Evolutionary conservation across 2,113 vertebrate species (phyloP).

Genomic region (Bettongia penicillata): DNA sequence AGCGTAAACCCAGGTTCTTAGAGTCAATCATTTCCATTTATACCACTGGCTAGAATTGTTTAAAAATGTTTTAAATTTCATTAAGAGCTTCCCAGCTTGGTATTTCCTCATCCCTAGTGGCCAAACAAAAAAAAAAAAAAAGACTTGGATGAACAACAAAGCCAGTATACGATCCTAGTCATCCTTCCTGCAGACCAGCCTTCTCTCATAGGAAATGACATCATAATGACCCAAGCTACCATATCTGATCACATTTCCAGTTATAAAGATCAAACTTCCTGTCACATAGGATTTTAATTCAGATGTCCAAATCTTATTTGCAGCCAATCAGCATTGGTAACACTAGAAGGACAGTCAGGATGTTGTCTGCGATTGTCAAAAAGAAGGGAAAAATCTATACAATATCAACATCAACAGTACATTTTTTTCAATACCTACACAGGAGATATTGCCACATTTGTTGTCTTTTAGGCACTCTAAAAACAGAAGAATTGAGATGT

Average conservation of each 20-base stretch:
- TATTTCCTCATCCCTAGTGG: constrained; percentile 31
- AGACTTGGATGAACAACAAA: constrained; percentile 67
- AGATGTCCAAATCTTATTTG: neutral
- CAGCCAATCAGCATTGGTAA: neutral
- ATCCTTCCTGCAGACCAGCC: constrained; percentile 46
- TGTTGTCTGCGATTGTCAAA: neutral
- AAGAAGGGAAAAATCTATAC: neutral
- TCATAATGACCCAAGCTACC: neutral
- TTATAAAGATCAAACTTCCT: constrained; percentile 52
- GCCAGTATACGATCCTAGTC: neutral
- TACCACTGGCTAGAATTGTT: constrained; percentile 55
- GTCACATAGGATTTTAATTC: neutral
- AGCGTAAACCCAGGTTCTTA: neutral
- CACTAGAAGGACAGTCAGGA: neutral
- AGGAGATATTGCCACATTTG: neutral
- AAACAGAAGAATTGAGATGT: neutral
- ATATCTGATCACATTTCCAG: constrained; percentile 50
- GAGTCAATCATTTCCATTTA: constrained; percentile 57
- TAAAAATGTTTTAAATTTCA: constrained; percentile 53
- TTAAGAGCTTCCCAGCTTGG: constrained; percentile 42
- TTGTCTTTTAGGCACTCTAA: neutral
- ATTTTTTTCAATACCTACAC: neutral
- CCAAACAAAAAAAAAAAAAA: constrained; percentile 39
- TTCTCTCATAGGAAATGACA: constrained; percentile 56
- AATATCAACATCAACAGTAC: neutral